Base-by-base conservation (phyloP, 2,888 invertebrate species). In the Ophraella communa region DNA sequence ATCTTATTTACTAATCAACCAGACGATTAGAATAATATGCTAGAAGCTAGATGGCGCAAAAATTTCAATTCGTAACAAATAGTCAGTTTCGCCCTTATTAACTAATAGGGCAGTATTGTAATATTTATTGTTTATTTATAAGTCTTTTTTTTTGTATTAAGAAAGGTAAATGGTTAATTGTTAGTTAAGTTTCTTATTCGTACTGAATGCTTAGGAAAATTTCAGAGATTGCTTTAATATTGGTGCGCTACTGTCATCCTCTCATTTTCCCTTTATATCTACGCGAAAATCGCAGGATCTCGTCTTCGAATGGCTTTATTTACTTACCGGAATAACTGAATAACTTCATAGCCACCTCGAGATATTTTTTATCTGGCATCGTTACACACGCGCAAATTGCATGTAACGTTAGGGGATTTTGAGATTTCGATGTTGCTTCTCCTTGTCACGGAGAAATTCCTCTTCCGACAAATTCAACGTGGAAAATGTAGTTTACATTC, bases 251-350 rank as follows among this genome's bases (percentile, higher is more conserved):
- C 49, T 51, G 49, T 24, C 5, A n/a, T 24, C 10, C 27, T 52
- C 56, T 62, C 65, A 65, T 64, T 64, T 66, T 57, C 59, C 65
- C 74, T 77, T 78, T 78, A 77, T 77, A 75, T 77, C 69, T 70
- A 70, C 71, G 73, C 73, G 53, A 76, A 76, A 78, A 78, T 77
- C 74, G 76, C 72, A 73, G 75, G 74, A 76, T 74, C 75, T 71
- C 75, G 74, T 73, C 72, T 75, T 59, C 71, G 71, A 78, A 78
- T 77, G 70, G 76, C 77, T 77, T 77, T 78, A 78, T 78, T 78
- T 78, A 78, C 79, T 78, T 78, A 77, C 76, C 76, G 74, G 77
- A 77, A 78, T 77, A 77, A 77, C 75, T 77, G 77, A 77, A 78
- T 77, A 77, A 77, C 75, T 77, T 75, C 74, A 75, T 76, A 73